phyloP scores from a whole-genome alignment of 2,888 invertebrate species.

The Alentia gelatinosa region DNA sequence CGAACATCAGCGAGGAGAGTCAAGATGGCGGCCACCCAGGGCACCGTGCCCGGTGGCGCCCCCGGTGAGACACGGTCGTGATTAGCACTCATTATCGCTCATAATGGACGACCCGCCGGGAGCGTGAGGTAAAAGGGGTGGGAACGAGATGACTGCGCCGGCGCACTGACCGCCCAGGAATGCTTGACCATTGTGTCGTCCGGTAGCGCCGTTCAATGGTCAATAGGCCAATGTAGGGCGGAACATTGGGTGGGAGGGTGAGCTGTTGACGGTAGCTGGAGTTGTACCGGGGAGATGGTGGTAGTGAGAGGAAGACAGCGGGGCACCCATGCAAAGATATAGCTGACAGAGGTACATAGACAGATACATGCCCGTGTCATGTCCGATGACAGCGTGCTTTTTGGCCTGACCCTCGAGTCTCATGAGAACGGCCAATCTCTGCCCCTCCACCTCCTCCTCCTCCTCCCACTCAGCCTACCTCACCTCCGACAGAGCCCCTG shows the following conservation, averaged over 20 bases:
- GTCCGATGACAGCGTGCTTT: neutral
- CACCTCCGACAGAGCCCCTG: neutral
- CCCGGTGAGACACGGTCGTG: neutral
- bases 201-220: neutral
- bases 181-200: neutral
- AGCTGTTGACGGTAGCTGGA: too few relatives aligned
- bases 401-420: neutral
- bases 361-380: constrained; percentile 36
- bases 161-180: neutral
- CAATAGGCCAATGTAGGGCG: neutral
- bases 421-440: neutral
- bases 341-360: constrained; percentile 4
- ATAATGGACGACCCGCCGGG: neutral
- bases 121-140: neutral
- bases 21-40: constrained; percentile 17
- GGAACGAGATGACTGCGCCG: neutral
- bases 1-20: neutral
- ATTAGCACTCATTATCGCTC: constrained; percentile 12
- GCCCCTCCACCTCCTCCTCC: neutral
- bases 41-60: neutral
- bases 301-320: neutral
- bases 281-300: neutral
- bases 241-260: neutral
- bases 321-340: neutral
- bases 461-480: neutral